Conservation (phyloP, 2,113 vertebrate species). For the Colistium nudipinnis region DNA sequence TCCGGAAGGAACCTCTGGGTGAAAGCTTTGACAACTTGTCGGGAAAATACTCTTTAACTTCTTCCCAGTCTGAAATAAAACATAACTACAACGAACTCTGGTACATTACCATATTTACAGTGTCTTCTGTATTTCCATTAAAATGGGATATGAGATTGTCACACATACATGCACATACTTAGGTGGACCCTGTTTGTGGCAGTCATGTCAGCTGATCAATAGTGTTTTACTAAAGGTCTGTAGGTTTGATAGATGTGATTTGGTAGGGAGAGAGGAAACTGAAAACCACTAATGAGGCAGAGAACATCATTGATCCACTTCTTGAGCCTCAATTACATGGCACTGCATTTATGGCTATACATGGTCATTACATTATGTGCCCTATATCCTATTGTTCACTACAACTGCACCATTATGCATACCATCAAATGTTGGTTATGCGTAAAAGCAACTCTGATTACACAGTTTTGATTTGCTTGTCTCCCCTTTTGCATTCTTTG, state of each 20-base stretch:
- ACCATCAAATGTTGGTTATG: background rate
- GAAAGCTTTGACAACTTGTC: background rate
- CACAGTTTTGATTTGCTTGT: background rate
- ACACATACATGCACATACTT: constrained; percentile 8
- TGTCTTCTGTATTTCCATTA: background rate
- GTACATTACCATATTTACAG: background rate
- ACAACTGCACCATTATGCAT: background rate
- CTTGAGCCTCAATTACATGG: constrained; percentile 13
- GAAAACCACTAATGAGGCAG: constrained; percentile 53
- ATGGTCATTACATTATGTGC: background rate
- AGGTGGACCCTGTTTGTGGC: constrained; percentile 17
- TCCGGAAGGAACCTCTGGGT: background rate
- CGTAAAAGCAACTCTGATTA: too few species aligned
- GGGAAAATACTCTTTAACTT: background rate
- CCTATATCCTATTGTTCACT: background rate
- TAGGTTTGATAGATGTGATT: constrained; percentile 36
- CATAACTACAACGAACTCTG: background rate
- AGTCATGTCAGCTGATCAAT: constrained; percentile 47
- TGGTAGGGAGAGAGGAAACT: constrained; percentile 5
- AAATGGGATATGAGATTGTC: too few species aligned
- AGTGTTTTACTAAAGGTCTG: constrained; percentile 40
- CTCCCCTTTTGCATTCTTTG: background rate
- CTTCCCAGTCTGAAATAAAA: background rate
- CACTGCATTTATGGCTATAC: background rate
- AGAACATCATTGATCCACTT: constrained; percentile 30